Conservation (phyloP, 2,888 invertebrate species). For the Ceraclea dissimilis region DNA sequence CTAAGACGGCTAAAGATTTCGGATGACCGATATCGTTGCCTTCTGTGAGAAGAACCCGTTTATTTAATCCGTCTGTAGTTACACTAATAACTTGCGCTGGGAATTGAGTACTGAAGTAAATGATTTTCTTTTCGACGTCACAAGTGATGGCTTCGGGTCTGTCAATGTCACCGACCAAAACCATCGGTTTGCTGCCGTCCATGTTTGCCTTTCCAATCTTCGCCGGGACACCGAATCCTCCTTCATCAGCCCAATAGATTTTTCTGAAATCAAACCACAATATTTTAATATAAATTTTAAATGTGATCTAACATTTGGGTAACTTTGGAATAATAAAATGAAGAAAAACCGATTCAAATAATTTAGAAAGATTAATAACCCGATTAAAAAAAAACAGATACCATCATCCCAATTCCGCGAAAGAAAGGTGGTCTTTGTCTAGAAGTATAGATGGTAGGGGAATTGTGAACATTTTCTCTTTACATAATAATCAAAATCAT, state of each 20-base stretch:
- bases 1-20: constrained; percentile 73
- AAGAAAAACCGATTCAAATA: background rate
- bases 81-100: constrained; percentile 66
- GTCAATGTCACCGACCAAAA: constrained; percentile 63
- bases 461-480: too few relatives aligned
- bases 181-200: constrained; percentile 77
- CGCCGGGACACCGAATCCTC: constrained; percentile 79
- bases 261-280: constrained; percentile 56
- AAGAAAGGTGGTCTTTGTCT: too few relatives aligned
- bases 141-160: constrained; percentile 80
- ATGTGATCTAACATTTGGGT: background rate
- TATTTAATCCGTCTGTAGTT: constrained; percentile 63
- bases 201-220: constrained; percentile 89
- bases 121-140: constrained; percentile 69
- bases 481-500: too few relatives aligned
- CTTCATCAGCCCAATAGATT: constrained; percentile 95
- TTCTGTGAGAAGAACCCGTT: constrained; percentile 59
- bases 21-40: constrained; percentile 68
- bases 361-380: background rate
- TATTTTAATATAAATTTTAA: constrained; percentile 2
- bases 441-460: too few relatives aligned
- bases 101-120: constrained; percentile 83
- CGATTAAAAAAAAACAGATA: background rate
- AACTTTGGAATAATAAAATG: background rate
- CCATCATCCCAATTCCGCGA: too few relatives aligned